These are phyloP conservation scores for Sitodiplosis mosellana DNA, from an alignment of 1,140 invertebrate species.

Conservation along the genomic window DNA sequence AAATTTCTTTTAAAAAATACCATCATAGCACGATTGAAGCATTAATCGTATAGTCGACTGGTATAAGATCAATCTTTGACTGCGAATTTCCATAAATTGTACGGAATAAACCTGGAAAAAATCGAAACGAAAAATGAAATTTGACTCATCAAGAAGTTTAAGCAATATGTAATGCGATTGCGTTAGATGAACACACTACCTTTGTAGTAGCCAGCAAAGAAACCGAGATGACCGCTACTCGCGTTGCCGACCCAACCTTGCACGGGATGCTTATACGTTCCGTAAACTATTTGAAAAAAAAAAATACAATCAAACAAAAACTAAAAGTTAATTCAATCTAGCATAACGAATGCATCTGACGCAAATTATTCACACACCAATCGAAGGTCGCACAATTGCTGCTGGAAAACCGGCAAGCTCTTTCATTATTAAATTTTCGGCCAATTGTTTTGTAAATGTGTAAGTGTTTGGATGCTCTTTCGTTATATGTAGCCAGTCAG, in stretches of 20 bases:
- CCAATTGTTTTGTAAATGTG: slow-evolving; percentile 48
- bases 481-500: slow-evolving; percentile 14
- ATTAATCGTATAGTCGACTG: slow-evolving; percentile 49
- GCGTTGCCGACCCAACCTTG: slow-evolving; percentile 54
- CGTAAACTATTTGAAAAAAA: slow-evolving; percentile 20
- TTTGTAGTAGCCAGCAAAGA: slow-evolving; percentile 47
- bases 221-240: slow-evolving; percentile 48
- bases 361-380: slow-evolving; percentile 29
- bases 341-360: too few species aligned
- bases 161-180: too few species aligned
- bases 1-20: slow-evolving; percentile 35
- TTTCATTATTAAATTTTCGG: slow-evolving; percentile 38
- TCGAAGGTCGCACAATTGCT: slow-evolving; percentile 59
- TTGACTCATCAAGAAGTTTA: too few species aligned
- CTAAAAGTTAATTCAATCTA: too few species aligned
- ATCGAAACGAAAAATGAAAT: not conserved
- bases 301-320: too few species aligned
- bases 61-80: slow-evolving; percentile 45
- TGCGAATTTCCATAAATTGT: slow-evolving; percentile 23
- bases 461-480: slow-evolving; percentile 43
- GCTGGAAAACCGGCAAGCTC: slow-evolving; percentile 41
- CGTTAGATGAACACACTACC: too few species aligned
- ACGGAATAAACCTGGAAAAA: slow-evolving; percentile 13
- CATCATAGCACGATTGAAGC: slow-evolving; percentile 44
- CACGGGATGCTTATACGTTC: slow-evolving; percentile 24